Percentiles rank a stretch among this genome's conserved stretches.
phyloP scores from a whole-genome alignment of 2,113 vertebrate genomes.

The Falco punctatus region DNA sequence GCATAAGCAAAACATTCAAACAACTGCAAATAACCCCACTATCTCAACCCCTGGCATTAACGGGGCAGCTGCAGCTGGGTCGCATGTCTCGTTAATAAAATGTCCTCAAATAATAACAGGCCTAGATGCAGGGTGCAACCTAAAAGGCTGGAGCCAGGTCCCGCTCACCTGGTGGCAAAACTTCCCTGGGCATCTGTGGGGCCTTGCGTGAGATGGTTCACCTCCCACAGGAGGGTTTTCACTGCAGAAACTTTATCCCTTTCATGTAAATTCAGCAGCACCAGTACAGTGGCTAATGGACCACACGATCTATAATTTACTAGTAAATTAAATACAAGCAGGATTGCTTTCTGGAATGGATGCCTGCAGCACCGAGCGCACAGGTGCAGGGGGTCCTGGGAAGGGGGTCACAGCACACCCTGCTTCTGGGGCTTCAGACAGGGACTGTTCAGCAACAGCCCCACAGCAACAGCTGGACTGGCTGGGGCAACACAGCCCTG shows the following conservation, averaged over 20 bases:
- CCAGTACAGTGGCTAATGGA: background rate
- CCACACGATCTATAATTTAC: background rate
- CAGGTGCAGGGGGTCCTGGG: background rate
- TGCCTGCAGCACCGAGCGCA: fast-evolving
- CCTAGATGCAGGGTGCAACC: no score
- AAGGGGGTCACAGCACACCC: background rate
- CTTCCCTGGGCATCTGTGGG: background rate
- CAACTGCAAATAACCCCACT: background rate
- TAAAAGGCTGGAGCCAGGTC: background rate
- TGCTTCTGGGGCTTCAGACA: background rate
- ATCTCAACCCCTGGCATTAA: background rate
- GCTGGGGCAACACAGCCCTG: background rate
- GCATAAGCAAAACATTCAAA: background rate
- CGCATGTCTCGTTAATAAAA: background rate
- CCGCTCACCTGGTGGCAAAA: background rate
- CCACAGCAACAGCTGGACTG: background rate
- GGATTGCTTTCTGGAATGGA: background rate
- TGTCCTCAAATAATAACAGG: background rate
- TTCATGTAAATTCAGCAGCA: background rate
- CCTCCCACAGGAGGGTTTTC: background rate
- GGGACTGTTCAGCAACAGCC: background rate
- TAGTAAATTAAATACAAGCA: background rate
- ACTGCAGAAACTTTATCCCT: background rate
- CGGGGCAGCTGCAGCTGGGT: background rate
- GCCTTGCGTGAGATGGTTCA: fast-evolving